phyloP scores from a whole-genome alignment of 2,113 vertebrate genomes.

The Proterorhinus semilunaris region DNA sequence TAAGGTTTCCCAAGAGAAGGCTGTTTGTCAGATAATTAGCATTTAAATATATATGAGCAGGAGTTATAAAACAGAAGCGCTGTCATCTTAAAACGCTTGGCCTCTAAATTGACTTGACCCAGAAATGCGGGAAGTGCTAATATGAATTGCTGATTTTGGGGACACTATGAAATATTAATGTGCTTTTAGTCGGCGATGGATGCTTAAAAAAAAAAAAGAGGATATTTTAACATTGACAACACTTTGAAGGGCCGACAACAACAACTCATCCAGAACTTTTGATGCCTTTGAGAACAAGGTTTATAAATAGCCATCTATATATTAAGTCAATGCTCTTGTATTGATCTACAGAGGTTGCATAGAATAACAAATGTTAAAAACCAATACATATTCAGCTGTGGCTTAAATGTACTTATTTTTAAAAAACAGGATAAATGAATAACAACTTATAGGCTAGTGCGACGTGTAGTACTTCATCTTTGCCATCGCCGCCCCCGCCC shows the following conservation, averaged over 20 bases:
- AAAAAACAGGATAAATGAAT: too few relatives aligned
- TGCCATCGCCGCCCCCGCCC: too few relatives aligned
- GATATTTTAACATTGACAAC: constrained; percentile 36
- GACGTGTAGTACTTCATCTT: too few relatives aligned
- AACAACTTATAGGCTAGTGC: too few relatives aligned
- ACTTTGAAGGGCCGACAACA: constrained; percentile 34
- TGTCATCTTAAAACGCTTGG: constrained; percentile 2
- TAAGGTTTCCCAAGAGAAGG: too few relatives aligned
- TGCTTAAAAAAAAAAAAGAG: constrained; percentile 3
- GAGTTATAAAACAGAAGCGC: neutral
- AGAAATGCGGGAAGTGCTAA: neutral
- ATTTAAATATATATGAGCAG: too few relatives aligned
- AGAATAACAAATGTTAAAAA: too few relatives aligned
- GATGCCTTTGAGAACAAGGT: constrained; percentile 15
- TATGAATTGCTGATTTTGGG: constrained; percentile 9
- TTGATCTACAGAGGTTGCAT: too few relatives aligned
- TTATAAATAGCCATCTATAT: neutral
- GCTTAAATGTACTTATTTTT: too few relatives aligned
- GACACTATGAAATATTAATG: constrained; percentile 29
- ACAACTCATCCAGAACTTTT: constrained; percentile 27
- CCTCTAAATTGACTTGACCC: neutral
- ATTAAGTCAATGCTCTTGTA: too few relatives aligned
- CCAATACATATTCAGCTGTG: too few relatives aligned
- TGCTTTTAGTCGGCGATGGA: constrained; percentile 22
- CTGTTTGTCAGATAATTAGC: too few relatives aligned